Conservation (phyloP, 1,140 invertebrate species). For the Brachystomella parvula region DNA sequence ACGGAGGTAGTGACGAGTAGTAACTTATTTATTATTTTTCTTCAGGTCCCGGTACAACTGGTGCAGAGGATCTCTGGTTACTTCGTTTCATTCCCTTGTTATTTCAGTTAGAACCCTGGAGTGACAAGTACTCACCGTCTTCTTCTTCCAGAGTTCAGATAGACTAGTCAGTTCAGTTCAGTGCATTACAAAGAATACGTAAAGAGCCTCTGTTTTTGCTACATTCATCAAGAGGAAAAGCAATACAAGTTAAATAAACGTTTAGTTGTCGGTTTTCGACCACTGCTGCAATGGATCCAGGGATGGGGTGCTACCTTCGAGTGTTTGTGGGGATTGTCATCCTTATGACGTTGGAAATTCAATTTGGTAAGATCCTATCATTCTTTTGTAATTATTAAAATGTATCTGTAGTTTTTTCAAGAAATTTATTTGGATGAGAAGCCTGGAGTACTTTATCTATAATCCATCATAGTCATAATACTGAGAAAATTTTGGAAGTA, state of each 20-base stretch:
- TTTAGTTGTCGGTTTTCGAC: not conserved
- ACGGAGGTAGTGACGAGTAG: no score
- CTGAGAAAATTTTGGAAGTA: no score
- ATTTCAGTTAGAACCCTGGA: not conserved
- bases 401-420: not conserved
- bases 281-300: not conserved
- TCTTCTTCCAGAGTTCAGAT: not conserved
- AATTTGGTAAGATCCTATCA: constrained; percentile 25
- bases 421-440: not conserved
- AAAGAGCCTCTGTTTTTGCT: not conserved
- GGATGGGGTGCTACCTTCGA: not conserved
- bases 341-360: constrained; percentile 34
- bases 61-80: no score
- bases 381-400: not conserved
- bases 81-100: not conserved
- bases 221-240: not conserved
- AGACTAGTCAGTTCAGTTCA: not conserved
- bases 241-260: not conserved
- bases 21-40: not conserved
- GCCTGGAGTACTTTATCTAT: no score
- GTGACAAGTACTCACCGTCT: no score
- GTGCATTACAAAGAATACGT: not conserved
- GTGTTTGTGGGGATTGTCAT: constrained; percentile 28
- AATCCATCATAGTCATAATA: no score
- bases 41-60: no score